These are phyloP conservation scores for Kradibia gibbosae DNA, from an alignment of 1,140 invertebrate species.

Conservation along the genomic window DNA sequence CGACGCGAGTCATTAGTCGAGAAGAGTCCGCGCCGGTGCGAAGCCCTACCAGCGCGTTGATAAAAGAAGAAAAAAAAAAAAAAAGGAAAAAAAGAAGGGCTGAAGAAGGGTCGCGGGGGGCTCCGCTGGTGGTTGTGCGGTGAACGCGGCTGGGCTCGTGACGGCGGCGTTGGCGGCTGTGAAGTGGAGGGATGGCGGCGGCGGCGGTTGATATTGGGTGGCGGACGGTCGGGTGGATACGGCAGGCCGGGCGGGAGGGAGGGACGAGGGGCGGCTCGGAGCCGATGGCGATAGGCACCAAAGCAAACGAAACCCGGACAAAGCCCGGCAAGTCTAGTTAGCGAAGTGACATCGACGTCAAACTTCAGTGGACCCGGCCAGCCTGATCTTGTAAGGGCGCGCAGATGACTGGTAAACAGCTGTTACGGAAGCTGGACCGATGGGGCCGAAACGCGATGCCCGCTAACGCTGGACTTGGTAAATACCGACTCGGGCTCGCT, in stretches of 20 bases:
- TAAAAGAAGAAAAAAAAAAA: too few relatives aligned
- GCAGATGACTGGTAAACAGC: neutral
- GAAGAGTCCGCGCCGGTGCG: too few relatives aligned
- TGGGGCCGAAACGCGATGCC: neutral
- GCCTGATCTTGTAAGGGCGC: neutral
- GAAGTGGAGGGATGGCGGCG: too few relatives aligned
- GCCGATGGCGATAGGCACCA: too few relatives aligned
- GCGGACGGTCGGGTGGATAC: neutral
- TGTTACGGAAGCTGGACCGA: slow-evolving; percentile 1
- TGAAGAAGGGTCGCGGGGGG: too few relatives aligned
- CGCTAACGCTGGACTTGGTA: neutral
- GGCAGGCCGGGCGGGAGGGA: neutral
- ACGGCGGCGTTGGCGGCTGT: too few relatives aligned
- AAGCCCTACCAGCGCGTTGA: too few relatives aligned
- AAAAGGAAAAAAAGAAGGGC: too few relatives aligned
- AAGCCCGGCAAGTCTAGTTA: neutral
- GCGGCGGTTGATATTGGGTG: too few relatives aligned
- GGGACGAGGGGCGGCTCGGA: neutral
- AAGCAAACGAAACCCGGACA: neutral
- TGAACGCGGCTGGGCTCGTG: too few relatives aligned
- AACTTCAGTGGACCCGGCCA: neutral
- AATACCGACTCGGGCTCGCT: neutral
- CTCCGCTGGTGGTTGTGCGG: too few relatives aligned
- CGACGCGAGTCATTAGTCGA: too few relatives aligned
- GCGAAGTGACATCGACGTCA: slow-evolving; percentile 10